A percentile compares a stretch with the other conserved stretches of the same genome.
Evolutionary conservation across 2,113 vertebrate species (phyloP).

Genomic region (Gallinago media): DNA sequence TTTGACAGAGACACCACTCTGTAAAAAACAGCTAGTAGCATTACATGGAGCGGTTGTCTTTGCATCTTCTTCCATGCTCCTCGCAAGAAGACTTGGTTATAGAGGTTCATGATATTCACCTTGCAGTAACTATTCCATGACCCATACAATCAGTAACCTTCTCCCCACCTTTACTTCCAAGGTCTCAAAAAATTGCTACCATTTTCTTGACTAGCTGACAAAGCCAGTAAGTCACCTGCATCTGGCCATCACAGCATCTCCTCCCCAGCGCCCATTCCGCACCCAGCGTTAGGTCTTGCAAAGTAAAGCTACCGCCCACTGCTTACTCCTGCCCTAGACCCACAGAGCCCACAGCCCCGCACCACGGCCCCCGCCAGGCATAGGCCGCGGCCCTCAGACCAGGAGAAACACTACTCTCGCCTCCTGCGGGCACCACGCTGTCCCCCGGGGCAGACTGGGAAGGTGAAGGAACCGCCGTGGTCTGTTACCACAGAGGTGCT

Average conservation of each 20-base stretch:
- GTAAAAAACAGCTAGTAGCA: accelerated
- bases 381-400: too few relatives aligned
- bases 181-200: accelerated
- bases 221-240: accelerated
- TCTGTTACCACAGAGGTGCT: background rate
- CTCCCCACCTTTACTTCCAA: background rate
- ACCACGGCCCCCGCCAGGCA: background rate
- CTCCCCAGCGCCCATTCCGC: background rate
- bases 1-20: background rate
- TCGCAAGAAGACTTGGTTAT: accelerated
- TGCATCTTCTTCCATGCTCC: background rate
- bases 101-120: accelerated
- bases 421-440: background rate
- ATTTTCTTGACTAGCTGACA: accelerated
- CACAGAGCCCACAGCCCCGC: too few relatives aligned
- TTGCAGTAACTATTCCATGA: accelerated
- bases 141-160: accelerated
- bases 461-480: accelerated
- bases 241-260: accelerated
- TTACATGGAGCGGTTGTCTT: accelerated
- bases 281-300: accelerated
- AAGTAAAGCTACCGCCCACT: background rate
- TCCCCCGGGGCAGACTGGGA: accelerated
- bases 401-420: background rate
- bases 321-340: background rate